Evolutionary conservation across 2,888 invertebrate species (phyloP).

Genomic region (Sipha maydis): DNA sequence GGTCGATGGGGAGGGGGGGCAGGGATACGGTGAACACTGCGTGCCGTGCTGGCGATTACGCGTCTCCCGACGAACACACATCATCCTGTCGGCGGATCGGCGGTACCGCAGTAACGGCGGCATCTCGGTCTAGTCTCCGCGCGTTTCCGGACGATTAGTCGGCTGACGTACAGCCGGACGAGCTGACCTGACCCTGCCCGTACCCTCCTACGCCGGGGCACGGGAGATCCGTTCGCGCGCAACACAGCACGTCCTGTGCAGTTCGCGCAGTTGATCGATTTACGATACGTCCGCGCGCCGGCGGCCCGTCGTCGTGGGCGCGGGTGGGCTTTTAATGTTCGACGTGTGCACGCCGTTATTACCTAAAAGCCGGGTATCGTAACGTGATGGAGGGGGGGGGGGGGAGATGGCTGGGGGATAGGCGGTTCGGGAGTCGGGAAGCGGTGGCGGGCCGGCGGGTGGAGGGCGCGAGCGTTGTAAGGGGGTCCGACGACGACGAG

Average conservation of each 20-base stretch:
- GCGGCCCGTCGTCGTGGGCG: neutral
- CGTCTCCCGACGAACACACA: neutral
- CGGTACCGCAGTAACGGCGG: no score
- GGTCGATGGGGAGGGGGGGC: no score
- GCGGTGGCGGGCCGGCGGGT: no score
- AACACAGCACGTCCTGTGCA: neutral
- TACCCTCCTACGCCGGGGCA: no score
- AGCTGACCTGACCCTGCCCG: no score
- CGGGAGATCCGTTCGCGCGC: no score
- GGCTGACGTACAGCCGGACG: neutral
- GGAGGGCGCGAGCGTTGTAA: neutral
- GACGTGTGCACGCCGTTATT: neutral
- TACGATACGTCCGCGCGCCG: neutral
- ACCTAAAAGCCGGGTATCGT: slow-evolving; percentile 29
- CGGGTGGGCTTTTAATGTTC: slow-evolving; percentile 36
- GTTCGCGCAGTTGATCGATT: neutral
- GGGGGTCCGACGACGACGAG: neutral
- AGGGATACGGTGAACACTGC: no score
- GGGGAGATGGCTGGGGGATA: neutral
- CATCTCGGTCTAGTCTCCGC: neutral
- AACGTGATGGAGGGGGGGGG: neutral
- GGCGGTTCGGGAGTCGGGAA: no score
- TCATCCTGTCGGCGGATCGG: neutral
- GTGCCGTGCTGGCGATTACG: no score
- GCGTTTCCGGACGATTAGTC: slow-evolving; percentile 26